Evolutionary conservation across 2,113 vertebrate species (phyloP).

Genomic region (Aramus guarauna): DNA sequence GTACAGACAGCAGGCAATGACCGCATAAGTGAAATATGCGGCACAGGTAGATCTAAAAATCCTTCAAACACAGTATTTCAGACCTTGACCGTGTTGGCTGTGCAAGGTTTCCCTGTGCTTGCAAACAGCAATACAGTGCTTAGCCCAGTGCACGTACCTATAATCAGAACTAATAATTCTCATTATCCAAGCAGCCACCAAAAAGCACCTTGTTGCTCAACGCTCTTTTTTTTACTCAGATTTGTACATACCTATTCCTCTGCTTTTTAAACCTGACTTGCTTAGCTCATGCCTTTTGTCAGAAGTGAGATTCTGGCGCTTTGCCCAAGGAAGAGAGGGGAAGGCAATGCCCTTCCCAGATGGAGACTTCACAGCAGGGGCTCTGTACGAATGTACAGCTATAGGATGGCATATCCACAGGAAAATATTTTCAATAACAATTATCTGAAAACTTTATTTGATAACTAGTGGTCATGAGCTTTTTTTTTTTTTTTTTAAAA

Average conservation of each 20-base stretch:
- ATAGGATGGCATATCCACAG: background rate
- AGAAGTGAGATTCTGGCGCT: background rate
- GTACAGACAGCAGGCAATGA: background rate
- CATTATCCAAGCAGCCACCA: background rate
- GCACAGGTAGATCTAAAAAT: background rate
- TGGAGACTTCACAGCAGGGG: background rate
- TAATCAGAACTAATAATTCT: background rate
- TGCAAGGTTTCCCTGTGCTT: background rate
- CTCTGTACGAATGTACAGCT: fast-evolving
- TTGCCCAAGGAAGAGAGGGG: background rate
- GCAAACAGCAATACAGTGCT: background rate
- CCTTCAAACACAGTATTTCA: background rate
- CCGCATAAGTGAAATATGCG: background rate
- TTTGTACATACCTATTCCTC: background rate
- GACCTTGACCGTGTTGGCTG: fast-evolving
- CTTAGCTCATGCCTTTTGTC: background rate
- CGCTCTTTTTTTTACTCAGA: background rate
- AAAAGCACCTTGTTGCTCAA: background rate
- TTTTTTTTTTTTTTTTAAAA: background rate
- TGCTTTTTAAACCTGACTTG: background rate
- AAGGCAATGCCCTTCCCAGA: background rate
- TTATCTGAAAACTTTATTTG: background rate
- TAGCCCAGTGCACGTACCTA: background rate
- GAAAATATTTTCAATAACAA: background rate
- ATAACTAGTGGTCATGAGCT: background rate